Base-by-base conservation (phyloP, 1,140 invertebrate genomes). In the Chymomyza costata region DNA sequence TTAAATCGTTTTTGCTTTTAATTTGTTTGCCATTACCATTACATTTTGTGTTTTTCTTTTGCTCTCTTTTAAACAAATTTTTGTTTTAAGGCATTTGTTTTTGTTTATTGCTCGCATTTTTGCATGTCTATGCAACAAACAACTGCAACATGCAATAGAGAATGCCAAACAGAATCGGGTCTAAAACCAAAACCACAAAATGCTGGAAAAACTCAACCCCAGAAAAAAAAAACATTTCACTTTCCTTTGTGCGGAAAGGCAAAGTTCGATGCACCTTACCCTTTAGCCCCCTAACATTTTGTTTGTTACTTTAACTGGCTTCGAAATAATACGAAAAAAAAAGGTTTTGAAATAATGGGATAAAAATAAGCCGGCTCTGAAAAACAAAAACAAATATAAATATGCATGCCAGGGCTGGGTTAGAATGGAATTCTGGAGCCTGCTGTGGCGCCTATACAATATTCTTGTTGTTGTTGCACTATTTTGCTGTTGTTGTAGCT, bases 221-320 rank as follows among this genome's bases (percentile, higher is more conserved):
- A n/a, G n/a, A n/a, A n/a, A n/a, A 31, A 35, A 57, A 65, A 64
- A 65, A 65, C 71, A 78, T 76, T 76, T 76, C 71, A 76, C 71
- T 76, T 76, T 76, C 76, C 62, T 76, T 76, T 76, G 71, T 76
- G 58, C 57, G 49, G 44, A 54, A 76, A 78, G 5, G 71, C 71
- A 76, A 76, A 78, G 73, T 80, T 80, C 66, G 63, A 67, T 60
- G 73, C 54, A 63, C 67, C 67, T 59, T 57, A 52, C 58, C n/a
- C n/a, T n/a, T n/a, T n/a, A n/a, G n/a, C n/a, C n/a, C n/a, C n/a
- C n/a, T n/a, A 57, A 58, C 37, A 47, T 47, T 60, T 40, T 59
- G 32, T 32, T 58, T 49, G 53, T 70, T 65, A 66, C 73, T 74
- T 73, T 73, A 74, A 74, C 62, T 50, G 60, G 45, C 51, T 21